These are phyloP conservation scores for Otis tarda DNA, from an alignment of 2,113 vertebrate genomes.

Conservation along the genomic window DNA sequence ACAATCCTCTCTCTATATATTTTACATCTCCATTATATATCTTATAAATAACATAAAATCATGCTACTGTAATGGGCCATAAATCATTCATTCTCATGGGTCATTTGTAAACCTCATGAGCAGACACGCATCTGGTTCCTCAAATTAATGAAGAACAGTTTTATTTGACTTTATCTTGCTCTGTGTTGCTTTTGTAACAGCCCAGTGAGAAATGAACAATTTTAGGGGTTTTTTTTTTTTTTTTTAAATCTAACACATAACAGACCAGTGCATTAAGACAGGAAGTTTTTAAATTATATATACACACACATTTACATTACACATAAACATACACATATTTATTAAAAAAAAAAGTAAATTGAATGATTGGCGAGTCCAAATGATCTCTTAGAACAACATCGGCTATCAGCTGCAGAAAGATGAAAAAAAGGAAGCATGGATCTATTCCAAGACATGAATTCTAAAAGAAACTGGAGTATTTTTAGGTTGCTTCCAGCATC, in stretches of 20 bases:
- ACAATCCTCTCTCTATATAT: background rate
- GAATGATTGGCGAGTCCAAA: background rate
- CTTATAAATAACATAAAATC: background rate
- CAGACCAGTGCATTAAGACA: background rate
- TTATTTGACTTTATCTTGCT: background rate
- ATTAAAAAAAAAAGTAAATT: background rate
- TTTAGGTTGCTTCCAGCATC: background rate
- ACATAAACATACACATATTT: accelerated
- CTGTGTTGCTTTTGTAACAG: background rate
- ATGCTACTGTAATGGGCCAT: background rate
- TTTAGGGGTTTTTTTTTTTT: background rate
- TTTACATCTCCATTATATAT: background rate
- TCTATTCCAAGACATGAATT: background rate
- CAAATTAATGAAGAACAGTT: background rate
- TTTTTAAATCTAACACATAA: background rate
- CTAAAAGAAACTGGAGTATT: background rate
- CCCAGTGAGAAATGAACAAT: background rate
- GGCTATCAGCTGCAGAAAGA: background rate
- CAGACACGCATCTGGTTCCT: accelerated
- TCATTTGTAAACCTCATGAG: background rate
- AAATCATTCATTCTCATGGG: background rate
- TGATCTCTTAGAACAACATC: background rate
- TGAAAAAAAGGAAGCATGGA: background rate
- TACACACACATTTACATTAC: too few species aligned
- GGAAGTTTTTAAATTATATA: too few species aligned